Evolutionary conservation across 2,113 vertebrate genomes (phyloP).

Genomic region (Entelurus aequoreus): DNA sequence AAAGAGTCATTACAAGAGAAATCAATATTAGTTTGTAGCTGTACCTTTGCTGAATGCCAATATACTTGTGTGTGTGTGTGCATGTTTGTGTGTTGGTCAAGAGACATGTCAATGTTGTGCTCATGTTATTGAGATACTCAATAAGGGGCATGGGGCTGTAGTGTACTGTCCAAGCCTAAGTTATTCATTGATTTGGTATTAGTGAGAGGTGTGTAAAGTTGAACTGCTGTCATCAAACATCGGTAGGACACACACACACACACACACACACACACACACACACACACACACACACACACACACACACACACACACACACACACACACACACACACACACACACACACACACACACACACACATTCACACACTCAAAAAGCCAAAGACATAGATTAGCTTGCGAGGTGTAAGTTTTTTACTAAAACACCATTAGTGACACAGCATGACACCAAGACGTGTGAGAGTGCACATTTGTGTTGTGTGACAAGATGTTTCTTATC

Average conservation of each 20-base stretch:
- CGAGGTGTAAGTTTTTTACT: constrained; percentile 27
- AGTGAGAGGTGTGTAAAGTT: constrained; percentile 6
- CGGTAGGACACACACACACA: not conserved
- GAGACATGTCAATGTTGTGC: constrained; percentile 1
- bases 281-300: not conserved
- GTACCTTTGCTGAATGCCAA: constrained; percentile 20
- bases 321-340: not conserved
- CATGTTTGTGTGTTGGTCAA: constrained; percentile 3
- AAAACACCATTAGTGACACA: constrained; percentile 35
- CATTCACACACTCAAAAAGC: not conserved
- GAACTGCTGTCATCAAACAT: constrained; percentile 9
- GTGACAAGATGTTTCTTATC: constrained; percentile 7
- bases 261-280: not conserved
- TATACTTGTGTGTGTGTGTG: constrained; percentile 18
- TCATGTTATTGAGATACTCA: constrained; percentile 36
- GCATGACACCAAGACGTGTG: constrained; percentile 11
- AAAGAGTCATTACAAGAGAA: constrained; percentile 27
- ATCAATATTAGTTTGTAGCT: constrained; percentile 34
- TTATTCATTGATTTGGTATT: constrained; percentile 37
- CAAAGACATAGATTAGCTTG: constrained; percentile 5
- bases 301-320: not conserved
- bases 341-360: not conserved
- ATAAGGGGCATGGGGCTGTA: constrained; percentile 14
- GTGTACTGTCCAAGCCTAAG: constrained; percentile 9
- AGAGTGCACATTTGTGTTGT: constrained; percentile 13